Base-by-base conservation (phyloP, 2,113 vertebrate species). In the Cervus canadensis region DNA sequence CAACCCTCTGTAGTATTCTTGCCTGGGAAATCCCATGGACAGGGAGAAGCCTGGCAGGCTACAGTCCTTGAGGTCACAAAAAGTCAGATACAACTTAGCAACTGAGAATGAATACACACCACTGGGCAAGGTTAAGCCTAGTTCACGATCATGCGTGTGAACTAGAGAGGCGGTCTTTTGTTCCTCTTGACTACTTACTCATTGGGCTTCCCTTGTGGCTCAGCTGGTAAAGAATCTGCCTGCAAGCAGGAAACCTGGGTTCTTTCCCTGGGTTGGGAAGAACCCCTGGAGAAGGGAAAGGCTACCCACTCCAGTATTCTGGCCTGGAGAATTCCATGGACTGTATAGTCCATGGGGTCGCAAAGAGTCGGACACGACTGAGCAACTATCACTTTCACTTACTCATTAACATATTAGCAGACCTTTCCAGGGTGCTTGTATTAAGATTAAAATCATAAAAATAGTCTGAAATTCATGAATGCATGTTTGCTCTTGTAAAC, bases 391-490 rank as follows among this genome's bases (percentile, higher is more conserved):
- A 40, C 67, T 74, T 74, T 74, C n/a, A 59, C 82, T 86, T 76
- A 54, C 30, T 94, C n/a, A 93, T 60, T 92, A 62, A 74, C 93
- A 86, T 79, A 62, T 28, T 43, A 40, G 11, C 30, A 89, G 33
- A 28, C n/a, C 52, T 83, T 82, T n/a, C 52, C n/a, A 36, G 21
- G 21, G n/a, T 83, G n/a, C 6, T 59, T 91, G 17, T 60, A 13
- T 87, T 83, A 83, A 87, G 52, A 84, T 87, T 83, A 90, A 82
- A 78, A 59, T 54, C 82, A 81, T 57, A n/a, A 71, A 93, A 97
- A 71, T 71, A 50, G 1, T 21, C 2, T 87, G 74, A 92, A 50
- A 62, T 94, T 94, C 17, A 56, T 43, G 81, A 89, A 21, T 78
- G 16, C 1, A 62, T 78, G 25, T 94, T 96, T 79, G 33, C 8